phyloP scores from a whole-genome alignment of 2,888 invertebrate species.

The Geophilus truncorum region DNA sequence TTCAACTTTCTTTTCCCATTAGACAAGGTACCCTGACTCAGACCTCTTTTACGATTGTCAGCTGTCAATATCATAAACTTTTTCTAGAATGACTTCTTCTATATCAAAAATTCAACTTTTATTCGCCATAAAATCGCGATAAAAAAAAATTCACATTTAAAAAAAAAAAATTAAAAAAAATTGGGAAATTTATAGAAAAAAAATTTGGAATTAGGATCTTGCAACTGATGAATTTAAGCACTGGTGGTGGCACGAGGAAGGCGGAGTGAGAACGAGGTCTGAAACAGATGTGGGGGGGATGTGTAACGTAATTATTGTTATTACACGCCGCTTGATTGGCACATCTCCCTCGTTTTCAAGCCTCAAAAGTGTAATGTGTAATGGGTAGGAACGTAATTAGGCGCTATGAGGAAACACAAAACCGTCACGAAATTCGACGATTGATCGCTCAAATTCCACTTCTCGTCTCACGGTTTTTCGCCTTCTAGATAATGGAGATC shows the following conservation, averaged over 20 bases:
- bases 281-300: neutral
- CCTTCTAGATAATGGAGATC: too few relatives aligned
- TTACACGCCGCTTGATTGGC: neutral
- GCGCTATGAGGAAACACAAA: neutral
- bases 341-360: neutral
- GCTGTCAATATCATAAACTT: slow-evolving; percentile 1
- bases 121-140: neutral
- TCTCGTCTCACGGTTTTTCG: too few relatives aligned
- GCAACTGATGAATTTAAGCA: neutral
- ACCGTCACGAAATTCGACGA: neutral
- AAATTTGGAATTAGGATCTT: neutral
- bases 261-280: neutral
- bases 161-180: neutral
- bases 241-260: neutral
- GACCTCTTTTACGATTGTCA: neutral
- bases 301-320: neutral
- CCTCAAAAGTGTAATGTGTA: neutral
- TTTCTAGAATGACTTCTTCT: neutral
- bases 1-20: neutral
- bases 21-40: neutral
- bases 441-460: neutral
- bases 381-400: neutral
- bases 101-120: neutral
- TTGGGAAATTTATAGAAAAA: too few relatives aligned
- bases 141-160: neutral